These are phyloP conservation scores for Rhinolophus sinicus DNA, from an alignment of 2,113 vertebrate species.

Conservation along the genomic window DNA sequence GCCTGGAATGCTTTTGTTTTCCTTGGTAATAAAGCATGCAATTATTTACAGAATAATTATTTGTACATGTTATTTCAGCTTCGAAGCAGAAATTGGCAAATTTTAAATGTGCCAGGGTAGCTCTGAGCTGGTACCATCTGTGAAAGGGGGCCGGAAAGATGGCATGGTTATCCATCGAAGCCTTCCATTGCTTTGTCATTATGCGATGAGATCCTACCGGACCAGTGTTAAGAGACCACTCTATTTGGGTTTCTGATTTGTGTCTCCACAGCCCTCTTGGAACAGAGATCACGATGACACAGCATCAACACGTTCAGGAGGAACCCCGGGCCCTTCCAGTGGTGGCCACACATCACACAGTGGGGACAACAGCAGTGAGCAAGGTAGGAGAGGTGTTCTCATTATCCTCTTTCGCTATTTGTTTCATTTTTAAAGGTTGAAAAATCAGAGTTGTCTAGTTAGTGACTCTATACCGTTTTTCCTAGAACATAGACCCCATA, in stretches of 20 bases:
- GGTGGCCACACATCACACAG: slow-evolving; percentile 99
- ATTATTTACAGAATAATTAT: slow-evolving; percentile 76
- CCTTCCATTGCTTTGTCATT: background rate
- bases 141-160: background rate
- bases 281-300: slow-evolving; percentile 99
- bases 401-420: slow-evolving; percentile 33
- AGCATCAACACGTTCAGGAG: slow-evolving; percentile 96
- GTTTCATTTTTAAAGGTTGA: slow-evolving; percentile 31
- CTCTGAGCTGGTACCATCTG: background rate
- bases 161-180: background rate
- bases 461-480: background rate
- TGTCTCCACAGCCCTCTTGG: slow-evolving; percentile 93
- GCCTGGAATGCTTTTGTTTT: slow-evolving; percentile 83
- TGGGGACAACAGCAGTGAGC: slow-evolving; percentile 99
- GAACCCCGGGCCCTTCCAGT: slow-evolving; percentile 97
- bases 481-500: background rate
- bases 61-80: slow-evolving; percentile 55
- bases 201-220: background rate
- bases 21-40: slow-evolving; percentile 81
- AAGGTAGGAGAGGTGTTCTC: slow-evolving; percentile 90
- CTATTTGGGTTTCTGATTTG: slow-evolving; percentile 70
- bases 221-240: background rate
- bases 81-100: background rate
- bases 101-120: background rate
- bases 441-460: slow-evolving; percentile 21